A percentile compares a stretch with the other conserved stretches of the same genome.
Conservation (phyloP, 2,113 vertebrate genomes). For the Actenoides lindsayi region DNA sequence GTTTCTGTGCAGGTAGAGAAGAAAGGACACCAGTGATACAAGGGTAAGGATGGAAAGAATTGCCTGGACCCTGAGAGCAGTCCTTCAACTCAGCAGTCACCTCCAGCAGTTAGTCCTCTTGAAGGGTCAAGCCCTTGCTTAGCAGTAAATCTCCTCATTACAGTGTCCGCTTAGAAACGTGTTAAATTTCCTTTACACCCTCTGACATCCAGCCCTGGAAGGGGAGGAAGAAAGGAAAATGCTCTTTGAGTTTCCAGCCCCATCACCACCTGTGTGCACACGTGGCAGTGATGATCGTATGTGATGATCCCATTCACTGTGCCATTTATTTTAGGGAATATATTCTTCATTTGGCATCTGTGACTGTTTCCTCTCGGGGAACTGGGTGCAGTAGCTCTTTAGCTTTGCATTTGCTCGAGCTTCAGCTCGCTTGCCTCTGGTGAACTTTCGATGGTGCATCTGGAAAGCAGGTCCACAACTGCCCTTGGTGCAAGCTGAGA, state of each 20-base stretch:
- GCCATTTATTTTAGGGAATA: background rate
- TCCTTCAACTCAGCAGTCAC: background rate
- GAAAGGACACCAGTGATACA: background rate
- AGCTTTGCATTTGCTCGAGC: background rate
- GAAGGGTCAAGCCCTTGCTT: background rate
- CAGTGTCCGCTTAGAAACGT: background rate
- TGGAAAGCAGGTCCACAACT: background rate
- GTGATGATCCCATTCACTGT: background rate
- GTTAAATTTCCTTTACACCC: background rate
- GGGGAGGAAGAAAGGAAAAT: background rate
- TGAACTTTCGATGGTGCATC: background rate
- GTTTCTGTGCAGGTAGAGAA: background rate
- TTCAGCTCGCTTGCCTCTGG: background rate
- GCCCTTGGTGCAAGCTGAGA: background rate
- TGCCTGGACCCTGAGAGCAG: background rate
- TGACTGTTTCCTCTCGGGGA: background rate
- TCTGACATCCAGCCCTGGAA: background rate
- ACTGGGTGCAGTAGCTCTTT: background rate
- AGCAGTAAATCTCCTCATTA: background rate
- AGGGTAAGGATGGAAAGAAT: background rate
- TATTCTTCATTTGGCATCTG: background rate
- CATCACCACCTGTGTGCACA: background rate
- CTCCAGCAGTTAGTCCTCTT: background rate
- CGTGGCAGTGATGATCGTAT: rapidly evolving
- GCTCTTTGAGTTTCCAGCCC: background rate